Percentiles rank a stretch among this genome's conserved stretches.
These are phyloP conservation scores for Aphidius colemani DNA, from an alignment of 2,888 invertebrate species.

Conservation along the genomic window DNA sequence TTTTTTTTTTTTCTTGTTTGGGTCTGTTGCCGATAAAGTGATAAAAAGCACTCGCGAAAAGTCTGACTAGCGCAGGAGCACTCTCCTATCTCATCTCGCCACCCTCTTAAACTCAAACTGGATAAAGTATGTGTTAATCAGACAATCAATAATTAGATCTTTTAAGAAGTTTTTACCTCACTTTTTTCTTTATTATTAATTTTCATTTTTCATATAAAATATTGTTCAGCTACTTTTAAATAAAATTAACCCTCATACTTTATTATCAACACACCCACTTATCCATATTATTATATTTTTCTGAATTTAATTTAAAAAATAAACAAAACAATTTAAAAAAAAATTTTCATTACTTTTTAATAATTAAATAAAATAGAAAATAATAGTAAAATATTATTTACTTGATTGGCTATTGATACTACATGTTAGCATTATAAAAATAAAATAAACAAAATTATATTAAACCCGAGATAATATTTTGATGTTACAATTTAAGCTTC, in stretches of 20 bases:
- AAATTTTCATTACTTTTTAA: not conserved
- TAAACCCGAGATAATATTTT: too few relatives aligned
- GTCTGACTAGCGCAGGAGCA: conserved; percentile 7
- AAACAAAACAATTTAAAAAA: not conserved
- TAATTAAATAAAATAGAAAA: too few relatives aligned
- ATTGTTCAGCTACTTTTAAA: not conserved
- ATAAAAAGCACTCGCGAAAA: conserved; percentile 41
- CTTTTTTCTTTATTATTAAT: conserved; percentile 5
- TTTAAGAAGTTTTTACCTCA: conserved; percentile 12
- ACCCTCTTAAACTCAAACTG: conserved; percentile 20
- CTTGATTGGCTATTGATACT: too few relatives aligned
- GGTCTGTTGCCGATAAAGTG: conserved; percentile 7
- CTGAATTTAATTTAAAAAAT: not conserved
- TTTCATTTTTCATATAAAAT: not conserved
- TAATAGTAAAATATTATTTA: too few relatives aligned
- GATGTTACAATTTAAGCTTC: not conserved
- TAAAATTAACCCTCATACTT: not conserved
- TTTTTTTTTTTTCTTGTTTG: conserved; percentile 2
- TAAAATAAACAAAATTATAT: conserved; percentile 3
- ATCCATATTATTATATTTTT: not conserved
- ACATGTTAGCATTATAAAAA: not conserved
- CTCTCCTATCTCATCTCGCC: conserved; percentile 6
- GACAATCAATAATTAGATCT: conserved; percentile 30
- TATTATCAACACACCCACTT: conserved; percentile 14
- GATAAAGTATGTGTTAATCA: conserved; percentile 26